phyloP scores from a whole-genome alignment of 2,113 vertebrate genomes.

The Stigmatopora nigra region DNA sequence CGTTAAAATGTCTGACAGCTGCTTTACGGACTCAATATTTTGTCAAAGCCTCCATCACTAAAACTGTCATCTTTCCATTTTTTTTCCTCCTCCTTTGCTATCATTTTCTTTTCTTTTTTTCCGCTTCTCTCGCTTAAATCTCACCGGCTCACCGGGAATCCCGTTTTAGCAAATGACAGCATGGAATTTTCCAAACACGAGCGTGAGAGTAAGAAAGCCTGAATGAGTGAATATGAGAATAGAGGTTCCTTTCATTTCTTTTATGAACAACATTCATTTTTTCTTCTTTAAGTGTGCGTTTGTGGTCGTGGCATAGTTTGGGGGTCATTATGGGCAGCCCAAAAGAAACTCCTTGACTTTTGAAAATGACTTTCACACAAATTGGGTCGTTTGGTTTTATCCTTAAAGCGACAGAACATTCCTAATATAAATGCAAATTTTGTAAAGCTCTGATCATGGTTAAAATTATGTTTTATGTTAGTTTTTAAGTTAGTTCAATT shows the following conservation, averaged over 20 bases:
- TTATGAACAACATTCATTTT: slow-evolving; percentile 52
- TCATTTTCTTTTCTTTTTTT: slow-evolving; percentile 8
- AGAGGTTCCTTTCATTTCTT: slow-evolving; percentile 62
- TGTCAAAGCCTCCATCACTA: slow-evolving; percentile 16
- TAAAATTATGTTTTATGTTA: no score
- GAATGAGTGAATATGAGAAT: slow-evolving; percentile 54
- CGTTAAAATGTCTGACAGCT: slow-evolving; percentile 69
- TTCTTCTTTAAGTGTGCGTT: slow-evolving; percentile 32
- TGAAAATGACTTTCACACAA: slow-evolving; percentile 16
- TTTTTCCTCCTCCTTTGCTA: slow-evolving; percentile 15
- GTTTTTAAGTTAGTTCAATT: no score
- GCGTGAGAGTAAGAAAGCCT: slow-evolving; percentile 16
- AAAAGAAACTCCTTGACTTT: slow-evolving; percentile 41
- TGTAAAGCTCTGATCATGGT: no score
- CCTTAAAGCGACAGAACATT: slow-evolving; percentile 14
- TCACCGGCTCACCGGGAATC: slow-evolving; percentile 49
- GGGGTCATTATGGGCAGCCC: slow-evolving; percentile 42
- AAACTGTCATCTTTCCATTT: slow-evolving; percentile 20
- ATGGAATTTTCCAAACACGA: slow-evolving; percentile 69
- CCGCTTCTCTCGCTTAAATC: slow-evolving; percentile 19
- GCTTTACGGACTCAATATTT: slow-evolving; percentile 62
- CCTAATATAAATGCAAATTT: neutral
- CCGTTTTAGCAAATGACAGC: slow-evolving; percentile 63
- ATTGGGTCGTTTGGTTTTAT: slow-evolving; percentile 41
- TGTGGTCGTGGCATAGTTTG: slow-evolving; percentile 49